Evolutionary conservation across 2,888 invertebrate species (phyloP).

Genomic region (Sinhomidia bicolor): DNA sequence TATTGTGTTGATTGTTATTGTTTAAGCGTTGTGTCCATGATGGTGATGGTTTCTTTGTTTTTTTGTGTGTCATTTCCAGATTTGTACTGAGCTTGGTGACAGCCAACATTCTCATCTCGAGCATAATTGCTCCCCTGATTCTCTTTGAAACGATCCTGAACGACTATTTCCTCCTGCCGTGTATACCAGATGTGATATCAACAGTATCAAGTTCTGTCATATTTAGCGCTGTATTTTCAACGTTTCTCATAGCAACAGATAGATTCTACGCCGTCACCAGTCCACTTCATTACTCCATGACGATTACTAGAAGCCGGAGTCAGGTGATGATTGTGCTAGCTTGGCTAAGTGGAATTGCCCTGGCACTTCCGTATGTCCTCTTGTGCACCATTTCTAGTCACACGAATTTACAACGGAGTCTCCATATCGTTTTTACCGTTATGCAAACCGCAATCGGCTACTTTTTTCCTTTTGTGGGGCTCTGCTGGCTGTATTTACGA

Average conservation of each 20-base stretch:
- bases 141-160: conserved; percentile 82
- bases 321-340: conserved; percentile 82
- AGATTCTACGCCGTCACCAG: conserved; percentile 83
- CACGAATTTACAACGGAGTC: conserved; percentile 80
- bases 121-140: conserved; percentile 82
- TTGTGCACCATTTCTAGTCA: conserved; percentile 79
- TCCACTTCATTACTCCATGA: conserved; percentile 84
- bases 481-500: conserved; percentile 83
- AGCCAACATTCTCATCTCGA: conserved; percentile 83
- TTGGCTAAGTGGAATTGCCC: conserved; percentile 82
- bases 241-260: conserved; percentile 83
- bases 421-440: conserved; percentile 81
- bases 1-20: background rate
- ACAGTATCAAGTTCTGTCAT: conserved; percentile 82
- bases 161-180: conserved; percentile 78
- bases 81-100: conserved; percentile 83
- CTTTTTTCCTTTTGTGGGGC: conserved; percentile 82
- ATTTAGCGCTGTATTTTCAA: conserved; percentile 83
- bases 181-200: conserved; percentile 81
- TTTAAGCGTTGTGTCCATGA: too few species aligned
- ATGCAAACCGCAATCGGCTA: conserved; percentile 82
- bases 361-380: conserved; percentile 81
- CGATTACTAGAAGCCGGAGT: conserved; percentile 82
- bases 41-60: background rate
- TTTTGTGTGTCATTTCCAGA: conserved; percentile 80